These are phyloP conservation scores for Amblyopsis rosae DNA, from an alignment of 2,113 vertebrate genomes.

Conservation along the genomic window DNA sequence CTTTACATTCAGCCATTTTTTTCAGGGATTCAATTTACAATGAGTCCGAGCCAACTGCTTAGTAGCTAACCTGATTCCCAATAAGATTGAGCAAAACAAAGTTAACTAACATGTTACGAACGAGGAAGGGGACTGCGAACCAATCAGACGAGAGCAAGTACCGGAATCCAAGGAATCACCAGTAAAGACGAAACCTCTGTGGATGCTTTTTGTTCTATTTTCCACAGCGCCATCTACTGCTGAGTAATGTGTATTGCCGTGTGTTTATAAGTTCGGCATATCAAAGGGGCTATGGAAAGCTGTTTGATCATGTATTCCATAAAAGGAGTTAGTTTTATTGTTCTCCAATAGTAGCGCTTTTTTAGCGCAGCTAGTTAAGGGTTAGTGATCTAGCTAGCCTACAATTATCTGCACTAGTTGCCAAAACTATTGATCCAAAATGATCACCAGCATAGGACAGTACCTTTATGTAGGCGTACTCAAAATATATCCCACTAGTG, in stretches of 20 bases:
- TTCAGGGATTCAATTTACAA: neutral
- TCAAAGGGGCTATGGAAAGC: too few species aligned
- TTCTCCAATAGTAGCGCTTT: too few species aligned
- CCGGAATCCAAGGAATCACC: neutral
- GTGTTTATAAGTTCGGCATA: neutral
- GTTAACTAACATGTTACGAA: constrained; percentile 22
- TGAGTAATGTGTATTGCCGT: neutral
- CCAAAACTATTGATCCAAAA: too few species aligned
- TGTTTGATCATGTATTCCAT: too few species aligned
- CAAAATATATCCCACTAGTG: too few species aligned
- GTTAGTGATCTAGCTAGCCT: too few species aligned
- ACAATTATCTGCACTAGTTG: too few species aligned
- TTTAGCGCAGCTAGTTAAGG: too few species aligned
- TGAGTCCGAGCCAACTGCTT: neutral
- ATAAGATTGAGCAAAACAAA: constrained; percentile 32
- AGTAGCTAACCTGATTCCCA: neutral
- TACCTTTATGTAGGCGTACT: too few species aligned
- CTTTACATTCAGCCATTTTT: constrained; percentile 63
- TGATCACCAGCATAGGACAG: too few species aligned
- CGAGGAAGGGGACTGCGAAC: constrained; percentile 37
- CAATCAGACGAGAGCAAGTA: constrained; percentile 54
- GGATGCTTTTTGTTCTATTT: rapidly evolving
- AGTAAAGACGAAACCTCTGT: neutral
- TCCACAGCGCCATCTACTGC: constrained; percentile 38
- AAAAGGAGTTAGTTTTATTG: too few species aligned